These are phyloP conservation scores for Bugula neritina DNA, from an alignment of 2,888 invertebrate species.

Conservation along the genomic window DNA sequence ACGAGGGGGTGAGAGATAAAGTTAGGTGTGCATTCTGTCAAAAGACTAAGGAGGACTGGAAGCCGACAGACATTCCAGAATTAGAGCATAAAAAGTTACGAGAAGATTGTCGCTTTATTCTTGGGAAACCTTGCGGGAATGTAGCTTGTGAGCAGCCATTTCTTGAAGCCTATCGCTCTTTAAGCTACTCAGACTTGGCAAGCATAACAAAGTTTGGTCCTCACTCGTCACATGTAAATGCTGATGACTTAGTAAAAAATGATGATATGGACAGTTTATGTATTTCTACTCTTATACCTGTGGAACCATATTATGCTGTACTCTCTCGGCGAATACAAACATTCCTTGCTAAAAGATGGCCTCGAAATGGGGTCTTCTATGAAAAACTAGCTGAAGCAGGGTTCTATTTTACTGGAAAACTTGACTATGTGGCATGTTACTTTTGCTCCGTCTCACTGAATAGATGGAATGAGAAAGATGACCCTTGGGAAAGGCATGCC, in stretches of 20 bases:
- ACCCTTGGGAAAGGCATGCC: conserved; percentile 91
- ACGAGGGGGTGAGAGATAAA: conserved; percentile 60
- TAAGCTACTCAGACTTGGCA: neutral
- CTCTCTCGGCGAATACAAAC: neutral
- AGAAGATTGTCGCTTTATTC: conserved; percentile 72
- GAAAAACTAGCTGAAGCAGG: conserved; percentile 78
- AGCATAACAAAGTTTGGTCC: neutral
- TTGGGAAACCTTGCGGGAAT: conserved; percentile 36
- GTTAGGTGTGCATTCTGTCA: conserved; percentile 89
- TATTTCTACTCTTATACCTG: neutral
- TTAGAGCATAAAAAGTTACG: conserved; percentile 88
- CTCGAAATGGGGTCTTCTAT: conserved; percentile 43
- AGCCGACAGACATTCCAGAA: conserved; percentile 81
- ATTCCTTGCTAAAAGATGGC: neutral
- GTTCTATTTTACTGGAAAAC: conserved; percentile 80
- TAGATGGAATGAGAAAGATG: conserved; percentile 85
- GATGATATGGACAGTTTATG: neutral
- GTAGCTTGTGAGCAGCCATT: neutral
- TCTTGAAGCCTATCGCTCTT: neutral
- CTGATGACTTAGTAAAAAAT: neutral
- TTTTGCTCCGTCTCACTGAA: conserved; percentile 88
- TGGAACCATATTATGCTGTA: neutral
- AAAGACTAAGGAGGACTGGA: conserved; percentile 88
- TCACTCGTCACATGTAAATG: neutral
- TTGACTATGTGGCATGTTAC: conserved; percentile 85